Evolutionary conservation across 2,888 invertebrate species (phyloP).

Genomic region (Corythucha ciliata): DNA sequence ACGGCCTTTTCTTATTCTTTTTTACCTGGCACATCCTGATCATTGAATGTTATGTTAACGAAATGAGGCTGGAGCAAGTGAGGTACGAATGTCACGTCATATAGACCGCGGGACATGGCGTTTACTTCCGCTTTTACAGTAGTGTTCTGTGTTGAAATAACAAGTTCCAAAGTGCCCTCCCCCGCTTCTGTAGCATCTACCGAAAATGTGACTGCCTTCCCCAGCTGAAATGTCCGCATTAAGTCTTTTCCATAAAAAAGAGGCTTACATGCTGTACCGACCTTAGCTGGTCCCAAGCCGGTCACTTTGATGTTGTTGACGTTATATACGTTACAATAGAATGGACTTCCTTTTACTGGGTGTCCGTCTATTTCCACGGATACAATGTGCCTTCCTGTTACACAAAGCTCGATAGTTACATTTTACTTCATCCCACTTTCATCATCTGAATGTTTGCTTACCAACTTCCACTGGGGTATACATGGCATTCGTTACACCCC

Average conservation of each 20-base stretch:
- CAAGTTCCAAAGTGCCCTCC: slow-evolving; percentile 83
- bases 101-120: slow-evolving; percentile 80
- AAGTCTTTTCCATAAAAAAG: background rate
- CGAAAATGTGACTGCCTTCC: slow-evolving; percentile 80
- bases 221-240: slow-evolving; percentile 48
- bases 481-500: slow-evolving; percentile 51
- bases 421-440: background rate
- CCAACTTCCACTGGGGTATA: slow-evolving; percentile 50
- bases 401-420: background rate
- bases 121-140: slow-evolving; percentile 84
- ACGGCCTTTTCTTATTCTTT: background rate
- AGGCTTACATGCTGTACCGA: no score
- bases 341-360: slow-evolving; percentile 82
- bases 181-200: slow-evolving; percentile 94
- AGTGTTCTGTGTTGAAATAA: slow-evolving; percentile 80
- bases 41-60: slow-evolving; percentile 90
- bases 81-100: slow-evolving; percentile 86
- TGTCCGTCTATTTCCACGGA: slow-evolving; percentile 73
- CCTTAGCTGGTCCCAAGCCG: slow-evolving; percentile 50
- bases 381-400: slow-evolving; percentile 66
- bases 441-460: slow-evolving; percentile 24
- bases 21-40: slow-evolving; percentile 67
- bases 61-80: slow-evolving; percentile 82
- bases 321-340: slow-evolving; percentile 89
- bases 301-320: slow-evolving; percentile 52